These are phyloP conservation scores for Torymus aiolomorphi DNA, from an alignment of 2,888 invertebrate genomes.

Conservation along the genomic window DNA sequence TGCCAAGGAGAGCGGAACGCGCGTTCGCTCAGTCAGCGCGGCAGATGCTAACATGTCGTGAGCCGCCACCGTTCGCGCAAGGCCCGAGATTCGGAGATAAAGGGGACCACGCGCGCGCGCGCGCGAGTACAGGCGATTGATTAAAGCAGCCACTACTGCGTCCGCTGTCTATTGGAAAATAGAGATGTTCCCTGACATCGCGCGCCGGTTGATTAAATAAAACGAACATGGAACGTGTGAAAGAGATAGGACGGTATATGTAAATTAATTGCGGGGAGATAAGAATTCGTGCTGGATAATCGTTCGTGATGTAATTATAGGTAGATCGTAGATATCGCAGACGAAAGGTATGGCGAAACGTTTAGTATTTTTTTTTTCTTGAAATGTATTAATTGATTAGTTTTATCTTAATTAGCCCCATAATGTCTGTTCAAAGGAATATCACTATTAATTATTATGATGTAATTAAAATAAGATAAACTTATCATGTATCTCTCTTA, in stretches of 20 bases:
- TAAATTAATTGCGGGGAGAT: slow-evolving; percentile 41
- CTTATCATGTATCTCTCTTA: no score
- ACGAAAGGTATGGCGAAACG: neutral
- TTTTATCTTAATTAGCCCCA: no score
- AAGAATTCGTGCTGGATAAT: slow-evolving; percentile 16
- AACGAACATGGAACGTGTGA: neutral
- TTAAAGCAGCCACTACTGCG: slow-evolving; percentile 7
- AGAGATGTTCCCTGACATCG: slow-evolving; percentile 20
- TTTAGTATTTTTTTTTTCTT: neutral
- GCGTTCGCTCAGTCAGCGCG: slow-evolving; percentile 30
- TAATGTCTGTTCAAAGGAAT: no score
- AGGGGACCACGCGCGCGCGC: neutral
- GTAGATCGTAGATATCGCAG: neutral
- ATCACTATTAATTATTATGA: no score
- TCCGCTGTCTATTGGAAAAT: slow-evolving; percentile 31
- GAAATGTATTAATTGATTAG: neutral
- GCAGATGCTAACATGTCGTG: slow-evolving; percentile 34
- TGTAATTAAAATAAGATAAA: no score
- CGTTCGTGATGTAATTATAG: slow-evolving; percentile 17
- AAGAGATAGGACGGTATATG: slow-evolving; percentile 18
- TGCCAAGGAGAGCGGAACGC: slow-evolving; percentile 60
- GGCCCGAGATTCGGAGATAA: slow-evolving; percentile 36
- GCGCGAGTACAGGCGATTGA: slow-evolving; percentile 19
- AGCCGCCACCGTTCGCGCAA: slow-evolving; percentile 51
- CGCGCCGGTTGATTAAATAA: neutral